A percentile compares a stretch with the other conserved stretches of the same genome.
Evolutionary conservation across 2,797 vertebrate genomes (phyloP).

Genomic region (Poliocrania exsul): DNA sequence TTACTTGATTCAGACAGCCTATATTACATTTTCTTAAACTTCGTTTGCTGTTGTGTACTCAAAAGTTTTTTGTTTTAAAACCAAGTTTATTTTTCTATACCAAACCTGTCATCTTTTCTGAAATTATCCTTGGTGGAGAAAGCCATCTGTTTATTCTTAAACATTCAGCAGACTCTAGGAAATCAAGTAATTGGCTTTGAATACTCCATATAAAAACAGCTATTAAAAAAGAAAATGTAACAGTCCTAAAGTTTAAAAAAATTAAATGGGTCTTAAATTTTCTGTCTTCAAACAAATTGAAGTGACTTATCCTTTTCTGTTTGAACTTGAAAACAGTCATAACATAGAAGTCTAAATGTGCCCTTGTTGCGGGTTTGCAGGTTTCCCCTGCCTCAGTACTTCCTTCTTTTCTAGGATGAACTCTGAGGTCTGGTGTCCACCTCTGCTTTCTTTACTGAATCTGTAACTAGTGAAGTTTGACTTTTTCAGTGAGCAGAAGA

Average conservation of each 20-base stretch:
- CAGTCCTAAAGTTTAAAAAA: neutral
- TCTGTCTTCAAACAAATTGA: neutral
- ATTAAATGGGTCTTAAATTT: neutral
- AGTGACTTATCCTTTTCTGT: neutral
- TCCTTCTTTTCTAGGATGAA: neutral
- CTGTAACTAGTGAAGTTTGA: neutral
- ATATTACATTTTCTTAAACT: neutral
- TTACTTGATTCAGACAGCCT: neutral
- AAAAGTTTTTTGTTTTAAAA: neutral
- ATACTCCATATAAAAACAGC: neutral
- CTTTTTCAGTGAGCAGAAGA: neutral
- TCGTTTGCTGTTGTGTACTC: neutral
- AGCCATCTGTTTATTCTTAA: neutral
- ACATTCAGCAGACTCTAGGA: neutral
- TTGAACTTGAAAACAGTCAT: neutral
- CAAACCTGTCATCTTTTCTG: neutral
- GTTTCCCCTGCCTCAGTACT: neutral
- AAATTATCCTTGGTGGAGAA: neutral
- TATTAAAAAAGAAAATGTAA: neutral
- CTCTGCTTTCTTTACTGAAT: neutral
- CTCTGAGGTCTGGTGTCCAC: neutral
- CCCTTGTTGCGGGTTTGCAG: neutral
- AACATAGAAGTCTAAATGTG: neutral
- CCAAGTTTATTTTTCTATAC: neutral
- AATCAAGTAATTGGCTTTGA: neutral